Conservation (phyloP, 2,113 vertebrate species). For the Micromys minutus region DNA sequence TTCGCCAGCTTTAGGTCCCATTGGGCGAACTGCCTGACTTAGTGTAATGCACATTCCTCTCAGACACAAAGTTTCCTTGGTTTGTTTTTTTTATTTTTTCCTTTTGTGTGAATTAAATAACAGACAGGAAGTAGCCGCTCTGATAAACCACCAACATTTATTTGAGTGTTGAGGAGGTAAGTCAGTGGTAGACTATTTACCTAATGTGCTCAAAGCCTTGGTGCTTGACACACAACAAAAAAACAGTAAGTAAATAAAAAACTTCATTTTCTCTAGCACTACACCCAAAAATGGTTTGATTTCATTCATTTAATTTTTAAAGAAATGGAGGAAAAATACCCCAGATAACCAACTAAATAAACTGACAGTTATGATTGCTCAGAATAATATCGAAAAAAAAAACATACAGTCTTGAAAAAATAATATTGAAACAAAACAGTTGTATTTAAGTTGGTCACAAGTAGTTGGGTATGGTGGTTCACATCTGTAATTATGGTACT, state of each 20-base stretch:
- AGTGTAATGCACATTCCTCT: neutral
- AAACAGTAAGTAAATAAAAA: neutral
- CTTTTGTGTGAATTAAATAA: slow-evolving; percentile 16
- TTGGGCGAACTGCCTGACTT: neutral
- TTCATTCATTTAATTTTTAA: slow-evolving; percentile 13
- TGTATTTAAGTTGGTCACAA: neutral
- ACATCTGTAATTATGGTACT: neutral
- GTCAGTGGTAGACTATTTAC: neutral
- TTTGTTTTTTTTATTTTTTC: neutral
- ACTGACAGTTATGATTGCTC: neutral
- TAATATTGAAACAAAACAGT: neutral
- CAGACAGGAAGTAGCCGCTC: slow-evolving; percentile 61
- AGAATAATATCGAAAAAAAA: neutral
- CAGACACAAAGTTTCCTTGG: neutral
- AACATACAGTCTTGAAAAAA: slow-evolving; percentile 10
- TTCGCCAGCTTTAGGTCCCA: neutral
- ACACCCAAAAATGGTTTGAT: neutral
- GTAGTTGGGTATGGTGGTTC: neutral
- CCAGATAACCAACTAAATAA: slow-evolving; percentile 31
- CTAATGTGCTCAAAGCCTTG: neutral
- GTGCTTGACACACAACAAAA: neutral
- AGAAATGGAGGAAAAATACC: slow-evolving; percentile 70
- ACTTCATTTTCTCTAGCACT: neutral
- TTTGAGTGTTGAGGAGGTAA: neutral
- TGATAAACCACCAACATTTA: slow-evolving; percentile 43